phyloP scores from a whole-genome alignment of 2,113 vertebrate genomes.

The Lycocorax pyrrhopterus region DNA sequence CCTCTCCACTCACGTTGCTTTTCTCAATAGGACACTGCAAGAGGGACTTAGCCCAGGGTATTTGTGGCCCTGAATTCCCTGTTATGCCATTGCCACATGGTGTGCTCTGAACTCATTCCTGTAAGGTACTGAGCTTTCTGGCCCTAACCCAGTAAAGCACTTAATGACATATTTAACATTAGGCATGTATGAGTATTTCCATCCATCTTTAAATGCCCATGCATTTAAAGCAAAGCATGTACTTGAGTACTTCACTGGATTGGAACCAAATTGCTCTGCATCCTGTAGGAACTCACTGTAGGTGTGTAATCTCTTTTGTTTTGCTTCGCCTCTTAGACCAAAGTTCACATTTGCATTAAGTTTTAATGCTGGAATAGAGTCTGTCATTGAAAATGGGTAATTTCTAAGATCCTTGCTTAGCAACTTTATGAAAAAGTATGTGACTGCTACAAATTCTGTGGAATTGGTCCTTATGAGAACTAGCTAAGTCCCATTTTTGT shows the following conservation, averaged over 20 bases:
- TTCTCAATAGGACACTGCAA: background rate
- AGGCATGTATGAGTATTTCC: background rate
- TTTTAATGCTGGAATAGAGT: background rate
- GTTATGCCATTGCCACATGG: background rate
- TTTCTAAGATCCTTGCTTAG: background rate
- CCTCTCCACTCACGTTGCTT: background rate
- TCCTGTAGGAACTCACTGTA: background rate
- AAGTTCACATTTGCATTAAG: background rate
- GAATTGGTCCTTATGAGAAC: background rate
- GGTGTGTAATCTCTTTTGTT: background rate
- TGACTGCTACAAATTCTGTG: background rate
- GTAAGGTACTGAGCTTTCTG: slow-evolving; percentile 1
- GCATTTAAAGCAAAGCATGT: background rate
- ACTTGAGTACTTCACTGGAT: background rate
- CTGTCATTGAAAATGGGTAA: background rate
- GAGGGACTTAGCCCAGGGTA: background rate
- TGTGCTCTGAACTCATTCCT: background rate
- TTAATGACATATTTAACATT: slow-evolving; percentile 9
- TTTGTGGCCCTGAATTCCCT: background rate
- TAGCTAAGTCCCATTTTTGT: background rate
- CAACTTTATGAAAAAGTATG: background rate
- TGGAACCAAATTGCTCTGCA: background rate
- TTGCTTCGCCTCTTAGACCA: background rate
- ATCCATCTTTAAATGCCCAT: background rate
- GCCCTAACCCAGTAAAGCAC: slow-evolving; percentile 21